Percentiles rank a stretch among this genome's conserved stretches.
These are phyloP conservation scores for Phycodurus eques DNA, from an alignment of 2,113 vertebrate genomes.

Conservation along the genomic window DNA sequence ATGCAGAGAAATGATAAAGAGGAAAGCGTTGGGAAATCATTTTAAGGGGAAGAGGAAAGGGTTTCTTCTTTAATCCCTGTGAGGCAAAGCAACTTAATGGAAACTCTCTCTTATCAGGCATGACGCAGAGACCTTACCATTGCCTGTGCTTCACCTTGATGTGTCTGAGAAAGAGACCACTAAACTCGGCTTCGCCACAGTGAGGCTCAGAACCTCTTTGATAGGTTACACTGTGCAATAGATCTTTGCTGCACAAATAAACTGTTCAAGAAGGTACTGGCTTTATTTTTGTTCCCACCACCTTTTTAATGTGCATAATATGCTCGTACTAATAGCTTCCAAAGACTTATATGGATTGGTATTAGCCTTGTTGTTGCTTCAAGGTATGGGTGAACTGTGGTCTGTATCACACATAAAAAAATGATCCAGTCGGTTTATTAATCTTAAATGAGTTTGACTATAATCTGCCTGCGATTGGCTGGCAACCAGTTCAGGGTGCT, in stretches of 20 bases:
- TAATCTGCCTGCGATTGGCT: background rate
- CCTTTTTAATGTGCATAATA: constrained; percentile 8
- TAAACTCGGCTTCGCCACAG: constrained; percentile 43
- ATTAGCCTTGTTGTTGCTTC: background rate
- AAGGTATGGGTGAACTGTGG: background rate
- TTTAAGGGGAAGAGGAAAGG: constrained; percentile 43
- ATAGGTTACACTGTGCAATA: constrained; percentile 27
- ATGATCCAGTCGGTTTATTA: background rate
- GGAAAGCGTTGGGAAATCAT: constrained; percentile 38
- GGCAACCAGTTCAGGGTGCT: too few species aligned
- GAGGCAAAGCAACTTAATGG: constrained; percentile 68
- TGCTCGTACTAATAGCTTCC: background rate
- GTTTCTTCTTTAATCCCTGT: constrained; percentile 59
- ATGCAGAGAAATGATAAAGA: constrained; percentile 36
- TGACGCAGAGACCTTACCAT: constrained; percentile 65
- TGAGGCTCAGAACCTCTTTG: constrained; percentile 37
- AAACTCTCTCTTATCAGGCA: constrained; percentile 67
- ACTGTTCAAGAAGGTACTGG: constrained; percentile 15
- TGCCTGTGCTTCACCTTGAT: constrained; percentile 69
- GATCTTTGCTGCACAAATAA: constrained; percentile 37
- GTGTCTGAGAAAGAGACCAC: constrained; percentile 49
- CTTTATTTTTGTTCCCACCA: constrained; percentile 21
- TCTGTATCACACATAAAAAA: background rate
- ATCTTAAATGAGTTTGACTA: background rate
- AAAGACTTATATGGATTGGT: background rate